Evolutionary conservation across 2,797 vertebrate species (phyloP), one percentile per base, ranked within the genome.

Genomic region (Hybognathus amarus): DNA sequence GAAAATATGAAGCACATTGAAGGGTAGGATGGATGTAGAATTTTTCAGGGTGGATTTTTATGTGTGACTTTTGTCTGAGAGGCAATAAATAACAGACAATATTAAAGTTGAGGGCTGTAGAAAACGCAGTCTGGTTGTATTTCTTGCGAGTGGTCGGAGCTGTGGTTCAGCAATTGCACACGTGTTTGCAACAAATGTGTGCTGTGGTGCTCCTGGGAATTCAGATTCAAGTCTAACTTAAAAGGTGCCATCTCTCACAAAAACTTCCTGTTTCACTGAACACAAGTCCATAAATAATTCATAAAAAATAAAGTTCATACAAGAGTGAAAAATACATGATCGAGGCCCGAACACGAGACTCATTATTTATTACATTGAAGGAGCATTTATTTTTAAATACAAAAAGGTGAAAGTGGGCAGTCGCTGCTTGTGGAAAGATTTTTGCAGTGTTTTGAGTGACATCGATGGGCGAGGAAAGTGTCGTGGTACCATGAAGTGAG

Each of bases 311-410:
- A 33, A 47, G 27, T 80, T 61, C 68, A 42, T 24, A 61, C 27
- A 61, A 71, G 20, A 45, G 54, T 81, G 27, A 70, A 70, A 61
- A 80, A 70, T 45, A 71, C 24, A 70, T 22, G 24, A 69, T 50
- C 9, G 17, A 70, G 17, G 36, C 24, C 17, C 18, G 15, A n/a
- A 61, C 67, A 80, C 50, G 42, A n/a, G 36, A 59, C n/a, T 33
- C 0, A 17, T 56, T 71, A 61, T 80, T 45, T 61, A 61, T 70
- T 71, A 63, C 54, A 12, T 71, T 22, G 27, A 4, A 61, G 54
- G 6, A 2, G 38, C 11, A 61, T 61, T 71, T 13, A 59, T 80
- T 70, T 69, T 42, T 56, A 45, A 80, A 70, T 17, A n/a, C 24
- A 64, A n/a, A 66, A 33, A 78, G n/a, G 42, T 33, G 6, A 22